Conservation (phyloP, 2,797 vertebrate genomes). For the Oreochromis mossambicus region DNA sequence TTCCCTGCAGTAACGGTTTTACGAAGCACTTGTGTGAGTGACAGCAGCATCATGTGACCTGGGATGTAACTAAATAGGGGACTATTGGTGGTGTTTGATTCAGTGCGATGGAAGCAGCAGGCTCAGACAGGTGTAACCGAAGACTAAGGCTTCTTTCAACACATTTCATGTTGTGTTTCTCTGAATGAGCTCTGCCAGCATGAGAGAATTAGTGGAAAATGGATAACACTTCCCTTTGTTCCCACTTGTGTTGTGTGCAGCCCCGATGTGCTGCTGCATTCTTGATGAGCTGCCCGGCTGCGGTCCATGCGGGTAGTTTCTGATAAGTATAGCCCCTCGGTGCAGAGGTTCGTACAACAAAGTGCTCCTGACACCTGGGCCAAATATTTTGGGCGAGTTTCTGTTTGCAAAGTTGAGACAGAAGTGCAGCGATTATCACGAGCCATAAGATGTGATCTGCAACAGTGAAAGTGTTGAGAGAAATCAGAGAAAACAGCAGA, state of each 20-base stretch:
- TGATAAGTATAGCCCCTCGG: neutral
- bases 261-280: neutral
- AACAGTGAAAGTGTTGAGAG: neutral
- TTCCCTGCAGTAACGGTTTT: neutral
- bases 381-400: neutral
- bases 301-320: neutral
- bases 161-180: neutral
- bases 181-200: neutral
- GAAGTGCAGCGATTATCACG: neutral
- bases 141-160: neutral
- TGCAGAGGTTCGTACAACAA: neutral
- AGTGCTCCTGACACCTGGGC: neutral
- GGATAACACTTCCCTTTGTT: neutral
- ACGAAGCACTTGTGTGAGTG: neutral
- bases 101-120: neutral
- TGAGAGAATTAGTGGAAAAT: neutral
- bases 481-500: rapidly evolving
- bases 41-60: neutral
- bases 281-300: neutral
- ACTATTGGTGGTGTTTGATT: neutral
- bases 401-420: neutral
- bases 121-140: neutral
- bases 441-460: neutral
- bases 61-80: neutral
- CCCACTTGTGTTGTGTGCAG: neutral